Conservation (phyloP, 2,888 invertebrate species). For the Anthophora plumipes region DNA sequence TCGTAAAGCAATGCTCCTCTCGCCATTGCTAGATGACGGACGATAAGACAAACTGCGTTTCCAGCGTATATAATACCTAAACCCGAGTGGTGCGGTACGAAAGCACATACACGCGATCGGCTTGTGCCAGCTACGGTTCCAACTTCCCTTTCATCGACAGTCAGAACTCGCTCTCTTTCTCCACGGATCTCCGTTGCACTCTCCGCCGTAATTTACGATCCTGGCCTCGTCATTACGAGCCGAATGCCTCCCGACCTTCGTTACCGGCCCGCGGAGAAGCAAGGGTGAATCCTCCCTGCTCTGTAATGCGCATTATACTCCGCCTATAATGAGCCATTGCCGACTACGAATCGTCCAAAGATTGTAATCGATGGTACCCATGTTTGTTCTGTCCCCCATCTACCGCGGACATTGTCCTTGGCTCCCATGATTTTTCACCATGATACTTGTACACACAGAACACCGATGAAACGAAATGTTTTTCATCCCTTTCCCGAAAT, state of each 20-base stretch:
- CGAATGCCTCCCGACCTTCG: constrained; percentile 62
- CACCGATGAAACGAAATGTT: constrained; percentile 22
- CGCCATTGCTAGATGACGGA: constrained; percentile 73
- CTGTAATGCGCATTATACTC: constrained; percentile 30
- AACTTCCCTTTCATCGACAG: constrained; percentile 71
- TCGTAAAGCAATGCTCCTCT: constrained; percentile 76
- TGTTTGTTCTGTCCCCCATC: background rate
- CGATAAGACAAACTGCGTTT: constrained; percentile 76
- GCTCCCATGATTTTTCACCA: background rate
- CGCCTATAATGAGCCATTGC: constrained; percentile 40
- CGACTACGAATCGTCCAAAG: constrained; percentile 25
- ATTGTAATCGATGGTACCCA: constrained; percentile 22
- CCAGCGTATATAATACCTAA: constrained; percentile 64
- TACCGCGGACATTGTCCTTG: background rate
- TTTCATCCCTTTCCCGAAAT: background rate
- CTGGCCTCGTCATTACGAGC: constrained; percentile 71
- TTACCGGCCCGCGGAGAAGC: constrained; percentile 41
- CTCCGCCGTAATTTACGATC: constrained; percentile 72
- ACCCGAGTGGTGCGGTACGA: constrained; percentile 7
- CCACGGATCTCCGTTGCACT: constrained; percentile 44
- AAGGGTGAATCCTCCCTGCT: constrained; percentile 51
- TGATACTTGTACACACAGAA: background rate
- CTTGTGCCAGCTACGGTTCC: constrained; percentile 55
- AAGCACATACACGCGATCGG: constrained; percentile 43
- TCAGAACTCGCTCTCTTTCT: constrained; percentile 42